Evolutionary conservation across 2,888 invertebrate genomes (phyloP).

Genomic region (Balanococcus diminutus): DNA sequence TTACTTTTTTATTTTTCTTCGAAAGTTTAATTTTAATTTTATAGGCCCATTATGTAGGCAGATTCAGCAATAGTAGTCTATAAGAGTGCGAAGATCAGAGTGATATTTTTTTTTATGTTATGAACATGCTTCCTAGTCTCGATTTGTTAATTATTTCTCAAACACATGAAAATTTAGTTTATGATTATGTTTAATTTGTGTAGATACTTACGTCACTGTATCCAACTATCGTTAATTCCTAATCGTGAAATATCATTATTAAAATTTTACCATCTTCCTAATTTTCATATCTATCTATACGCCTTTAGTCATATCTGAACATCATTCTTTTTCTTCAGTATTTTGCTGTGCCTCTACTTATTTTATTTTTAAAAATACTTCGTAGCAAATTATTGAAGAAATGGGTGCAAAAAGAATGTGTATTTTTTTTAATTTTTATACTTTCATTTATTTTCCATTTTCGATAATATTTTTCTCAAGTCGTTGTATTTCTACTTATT

Average conservation of each 20-base stretch:
- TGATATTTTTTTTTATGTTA: neutral
- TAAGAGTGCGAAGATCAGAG: neutral
- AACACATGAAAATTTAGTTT: neutral
- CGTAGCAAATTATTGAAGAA: neutral
- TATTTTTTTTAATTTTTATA: neutral
- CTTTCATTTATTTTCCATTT: neutral
- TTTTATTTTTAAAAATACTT: neutral
- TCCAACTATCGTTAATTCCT: neutral
- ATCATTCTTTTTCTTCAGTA: neutral
- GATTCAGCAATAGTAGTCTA: neutral
- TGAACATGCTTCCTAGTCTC: conserved; percentile 5
- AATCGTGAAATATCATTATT: neutral
- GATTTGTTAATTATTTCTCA: neutral
- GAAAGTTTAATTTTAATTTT: neutral
- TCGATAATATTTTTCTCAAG: neutral
- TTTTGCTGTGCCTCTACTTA: neutral
- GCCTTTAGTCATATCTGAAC: neutral
- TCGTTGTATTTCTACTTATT: neutral
- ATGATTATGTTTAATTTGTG: neutral
- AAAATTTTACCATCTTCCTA: neutral
- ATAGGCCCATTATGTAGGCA: neutral
- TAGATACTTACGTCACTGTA: neutral
- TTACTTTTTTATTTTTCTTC: neutral
- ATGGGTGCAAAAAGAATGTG: neutral
- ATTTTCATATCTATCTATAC: conserved; percentile 13